Percentiles rank a stretch among this genome's conserved stretches.
Evolutionary conservation across 1,140 invertebrate species (phyloP).

Genomic region (Amyelois transitella): DNA sequence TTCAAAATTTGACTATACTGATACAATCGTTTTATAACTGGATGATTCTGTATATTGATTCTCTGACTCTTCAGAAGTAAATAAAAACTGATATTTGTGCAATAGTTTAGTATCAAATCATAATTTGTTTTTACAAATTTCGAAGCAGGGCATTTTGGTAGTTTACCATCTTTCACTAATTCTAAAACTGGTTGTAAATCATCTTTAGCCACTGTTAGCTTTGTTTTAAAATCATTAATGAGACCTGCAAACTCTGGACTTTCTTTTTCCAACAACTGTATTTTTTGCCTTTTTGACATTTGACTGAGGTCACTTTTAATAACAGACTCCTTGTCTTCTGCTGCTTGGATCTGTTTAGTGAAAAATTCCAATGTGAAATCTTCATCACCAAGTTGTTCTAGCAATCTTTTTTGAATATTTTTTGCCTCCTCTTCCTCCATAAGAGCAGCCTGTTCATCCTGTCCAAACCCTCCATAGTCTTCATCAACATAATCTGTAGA

Average conservation of each 20-base stretch:
- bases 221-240: conserved; percentile 85
- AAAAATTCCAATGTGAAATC: conserved; percentile 86
- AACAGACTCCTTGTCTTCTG: conserved; percentile 70
- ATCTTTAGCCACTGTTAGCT: conserved; percentile 78
- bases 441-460: conserved; percentile 82
- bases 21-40: conserved; percentile 87
- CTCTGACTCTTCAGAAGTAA: conserved; percentile 86
- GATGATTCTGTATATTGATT: conserved; percentile 84
- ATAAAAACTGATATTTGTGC: conserved; percentile 90
- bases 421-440: conserved; percentile 90
- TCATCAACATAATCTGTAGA: conserved; percentile 91
- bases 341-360: conserved; percentile 44
- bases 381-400: conserved; percentile 85
- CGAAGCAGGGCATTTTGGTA: conserved; percentile 75
- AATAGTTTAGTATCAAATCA: conserved; percentile 86
- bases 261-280: conserved; percentile 85
- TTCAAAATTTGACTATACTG: conserved; percentile 86
- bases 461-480: conserved; percentile 85
- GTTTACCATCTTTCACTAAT: conserved; percentile 75
- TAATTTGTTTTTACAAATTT: conserved; percentile 83
- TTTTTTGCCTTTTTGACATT: conserved; percentile 83
- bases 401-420: conserved; percentile 85
- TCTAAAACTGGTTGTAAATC: conserved; percentile 80
- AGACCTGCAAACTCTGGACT: conserved; percentile 88
- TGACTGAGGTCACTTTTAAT: conserved; percentile 84